Percentiles rank a stretch among this genome's conserved stretches.
These are phyloP conservation scores for Leptinotarsa juncta DNA, from an alignment of 2,888 invertebrate genomes.

Conservation along the genomic window DNA sequence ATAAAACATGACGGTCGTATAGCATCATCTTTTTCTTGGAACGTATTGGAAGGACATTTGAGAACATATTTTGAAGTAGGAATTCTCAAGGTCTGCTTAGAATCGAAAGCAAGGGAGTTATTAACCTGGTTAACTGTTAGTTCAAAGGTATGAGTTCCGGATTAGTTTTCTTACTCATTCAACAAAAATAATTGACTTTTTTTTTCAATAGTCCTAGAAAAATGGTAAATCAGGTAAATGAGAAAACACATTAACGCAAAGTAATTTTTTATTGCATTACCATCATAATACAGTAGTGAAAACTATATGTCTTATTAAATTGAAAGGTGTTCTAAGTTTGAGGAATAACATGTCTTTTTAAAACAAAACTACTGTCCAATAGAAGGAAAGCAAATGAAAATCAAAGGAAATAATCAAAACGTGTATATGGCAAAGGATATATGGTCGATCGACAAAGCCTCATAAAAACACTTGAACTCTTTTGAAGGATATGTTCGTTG, in stretches of 20 bases:
- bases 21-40: no score
- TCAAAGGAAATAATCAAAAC: neutral
- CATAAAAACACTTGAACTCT: neutral
- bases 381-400: neutral
- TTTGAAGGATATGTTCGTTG: constrained; percentile 21
- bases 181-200: no score
- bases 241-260: neutral
- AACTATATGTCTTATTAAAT: neutral
- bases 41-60: no score
- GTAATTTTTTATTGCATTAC: constrained; percentile 5
- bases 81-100: no score
- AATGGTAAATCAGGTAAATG: neutral
- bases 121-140: no score
- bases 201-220: no score
- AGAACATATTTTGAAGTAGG: no score
- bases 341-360: neutral
- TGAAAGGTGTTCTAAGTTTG: neutral
- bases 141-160: no score
- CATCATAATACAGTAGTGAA: neutral
- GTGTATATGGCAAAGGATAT: constrained; percentile 21
- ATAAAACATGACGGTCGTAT: no score
- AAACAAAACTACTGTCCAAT: neutral
- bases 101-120: no score
- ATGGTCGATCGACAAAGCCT: neutral
- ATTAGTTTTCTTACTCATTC: no score